These are phyloP conservation scores for Planococcus citri DNA, from an alignment of 1,140 invertebrate genomes.

Conservation along the genomic window DNA sequence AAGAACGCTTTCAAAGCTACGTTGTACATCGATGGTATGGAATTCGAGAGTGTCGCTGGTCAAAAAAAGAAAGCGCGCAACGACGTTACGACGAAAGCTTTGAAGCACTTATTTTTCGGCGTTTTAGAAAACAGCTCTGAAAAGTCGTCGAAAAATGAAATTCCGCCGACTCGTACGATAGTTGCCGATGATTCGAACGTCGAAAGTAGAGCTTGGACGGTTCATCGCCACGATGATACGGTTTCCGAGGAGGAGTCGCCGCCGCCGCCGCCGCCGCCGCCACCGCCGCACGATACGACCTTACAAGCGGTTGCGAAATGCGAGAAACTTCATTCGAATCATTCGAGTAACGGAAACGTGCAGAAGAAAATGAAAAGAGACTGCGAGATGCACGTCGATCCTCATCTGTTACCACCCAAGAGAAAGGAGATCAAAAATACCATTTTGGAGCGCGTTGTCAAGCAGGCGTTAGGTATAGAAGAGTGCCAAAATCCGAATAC, in stretches of 20 bases:
- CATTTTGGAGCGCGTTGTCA: background rate
- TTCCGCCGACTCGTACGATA: no score
- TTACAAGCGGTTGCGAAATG: background rate
- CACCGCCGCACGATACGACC: background rate
- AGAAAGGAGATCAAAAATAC: background rate
- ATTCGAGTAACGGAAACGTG: background rate
- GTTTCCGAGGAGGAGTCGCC: no score
- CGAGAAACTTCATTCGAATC: background rate
- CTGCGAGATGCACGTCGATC: background rate
- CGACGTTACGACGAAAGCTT: background rate
- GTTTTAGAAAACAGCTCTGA: background rate
- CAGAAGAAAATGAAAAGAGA: background rate
- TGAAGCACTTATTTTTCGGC: background rate
- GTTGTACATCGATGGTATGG: background rate
- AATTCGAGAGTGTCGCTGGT: background rate
- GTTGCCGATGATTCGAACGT: no score
- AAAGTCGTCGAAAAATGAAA: no score
- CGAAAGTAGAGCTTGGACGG: no score
- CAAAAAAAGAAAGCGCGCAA: background rate
- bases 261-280: no score
- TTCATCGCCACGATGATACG: no score
- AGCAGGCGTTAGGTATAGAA: background rate
- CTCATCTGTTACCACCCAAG: background rate
- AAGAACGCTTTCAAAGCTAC: background rate
- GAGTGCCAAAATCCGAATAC: constrained; percentile 10